Evolutionary conservation across 2,888 invertebrate species (phyloP), one percentile per base, ranked within the genome.

Genomic region (Clitarchus hookeri): DNA sequence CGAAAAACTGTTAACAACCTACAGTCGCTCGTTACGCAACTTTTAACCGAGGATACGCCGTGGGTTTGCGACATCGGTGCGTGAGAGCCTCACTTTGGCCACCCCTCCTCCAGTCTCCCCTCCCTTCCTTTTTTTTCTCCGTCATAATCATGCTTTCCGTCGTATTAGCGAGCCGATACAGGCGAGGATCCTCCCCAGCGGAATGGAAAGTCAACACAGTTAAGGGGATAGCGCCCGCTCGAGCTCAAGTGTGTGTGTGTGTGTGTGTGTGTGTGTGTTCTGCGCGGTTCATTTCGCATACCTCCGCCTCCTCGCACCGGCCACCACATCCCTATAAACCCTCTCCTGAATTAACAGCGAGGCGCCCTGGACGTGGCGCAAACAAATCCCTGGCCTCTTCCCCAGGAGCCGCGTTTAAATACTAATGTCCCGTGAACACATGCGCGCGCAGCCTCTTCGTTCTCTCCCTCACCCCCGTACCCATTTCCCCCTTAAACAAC

Each of bases 391-490:
- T 9, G 19, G 65, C 65, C 65, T 8, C 23, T 19, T 11, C 12
- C 13, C 36, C 36, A 36, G 13, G 53, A 53, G 53, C 53, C 19
- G 65, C n/a, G 65, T 65, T 65, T 65, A 65, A 65, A 65, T 65
- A 65, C 65, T 65, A 65, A 65, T 65, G 65, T 65, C 65, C 65
- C 65, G 65, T 65, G 65, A 65, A 65, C n/a, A 65, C 23, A 65
- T 65, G 65, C 65, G 65, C 65, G 65, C 65, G 65, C 65, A 65
- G 65, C 19, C 65, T 6, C 65, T 65, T 65, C 65, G 12, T 19
- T 19, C 65, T 2, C 65, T 65, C 16, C 65, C n/a, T 23, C 65
- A 6, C 65, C 65, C 65, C 19, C 65, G 16, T 16, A 8, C 65
- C 8, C 6, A 8, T 9, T 23, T 4, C 19, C 8, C 19, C 23